These are phyloP conservation scores for Heliothis peltigera DNA, from an alignment of 2,888 invertebrate species.

Conservation along the genomic window DNA sequence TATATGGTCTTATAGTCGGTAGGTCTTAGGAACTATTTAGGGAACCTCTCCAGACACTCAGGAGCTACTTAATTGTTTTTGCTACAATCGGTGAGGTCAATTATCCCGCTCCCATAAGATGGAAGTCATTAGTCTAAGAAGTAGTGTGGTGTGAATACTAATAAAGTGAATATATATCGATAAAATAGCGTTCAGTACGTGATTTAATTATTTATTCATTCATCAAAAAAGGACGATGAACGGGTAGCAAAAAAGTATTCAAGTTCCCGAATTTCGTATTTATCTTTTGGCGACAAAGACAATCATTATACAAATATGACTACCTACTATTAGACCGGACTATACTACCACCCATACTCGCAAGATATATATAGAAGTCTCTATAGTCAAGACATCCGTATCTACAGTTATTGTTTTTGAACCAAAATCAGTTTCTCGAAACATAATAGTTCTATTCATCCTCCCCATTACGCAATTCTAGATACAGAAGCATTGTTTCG, in stretches of 20 bases:
- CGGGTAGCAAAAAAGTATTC: not conserved
- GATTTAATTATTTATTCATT: not conserved
- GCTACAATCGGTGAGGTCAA: conserved; percentile 1
- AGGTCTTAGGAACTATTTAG: not conserved
- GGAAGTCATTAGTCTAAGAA: not conserved
- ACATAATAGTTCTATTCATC: conserved; percentile 23
- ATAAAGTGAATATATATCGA: not conserved
- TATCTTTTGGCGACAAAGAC: too few relatives aligned
- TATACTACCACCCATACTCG: too few relatives aligned
- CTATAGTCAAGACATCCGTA: not conserved
- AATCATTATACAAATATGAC: too few relatives aligned
- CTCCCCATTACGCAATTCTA: conserved; percentile 25
- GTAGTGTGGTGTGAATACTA: not conserved
- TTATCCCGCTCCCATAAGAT: not conserved
- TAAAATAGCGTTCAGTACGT: not conserved
- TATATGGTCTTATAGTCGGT: conserved; percentile 4
- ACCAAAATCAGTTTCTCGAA: conserved; percentile 4
- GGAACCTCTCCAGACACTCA: too few relatives aligned
- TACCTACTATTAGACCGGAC: too few relatives aligned
- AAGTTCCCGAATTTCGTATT: too few relatives aligned
- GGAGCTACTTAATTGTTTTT: not conserved
- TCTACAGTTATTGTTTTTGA: not conserved
- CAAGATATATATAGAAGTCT: not conserved
- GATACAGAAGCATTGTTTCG: conserved; percentile 37
- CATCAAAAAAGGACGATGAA: not conserved